Evolutionary conservation across 2,797 vertebrate genomes (phyloP), one percentile per base, ranked within the genome.

Genomic region (Remorina albescens): DNA sequence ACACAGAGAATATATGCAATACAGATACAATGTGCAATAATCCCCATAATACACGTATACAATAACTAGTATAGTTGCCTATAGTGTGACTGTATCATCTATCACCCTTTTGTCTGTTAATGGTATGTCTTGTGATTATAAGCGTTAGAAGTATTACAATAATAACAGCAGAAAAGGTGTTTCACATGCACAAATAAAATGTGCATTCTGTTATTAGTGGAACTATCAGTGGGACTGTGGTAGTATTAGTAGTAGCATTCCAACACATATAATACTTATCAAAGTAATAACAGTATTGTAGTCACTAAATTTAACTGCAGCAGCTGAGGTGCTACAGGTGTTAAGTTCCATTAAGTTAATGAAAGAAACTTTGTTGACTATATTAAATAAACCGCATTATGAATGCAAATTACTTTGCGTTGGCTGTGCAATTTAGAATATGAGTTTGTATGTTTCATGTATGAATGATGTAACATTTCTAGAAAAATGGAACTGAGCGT

Each of bases 401-500:
- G 18, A 67, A 65, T 54, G 28, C 47, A 67, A 71, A 74, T 74
- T 2, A 39, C 11, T 49, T 25, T 46, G 64, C 64, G 70, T 69
- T 41, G 62, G 66, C 58, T 50, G 51, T 71, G 46, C n/a, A n/a
- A 78, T 53, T 64, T 30, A 57, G 28, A 78, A 61, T 23, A 28
- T 5, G 13, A 21, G 41, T 68, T 47, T 66, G 41, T 25, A 71
- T 53, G 57, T 61, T 70, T 53, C 34, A 64, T 62, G 37, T 55
- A 64, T 67, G 65, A 65, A 69, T 50, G 42, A 44, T 5, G 50
- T 23, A 30, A 64, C 44, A 56, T 58, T 55, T 71, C 13, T 10
- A 59, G 18, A 8, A n/a, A 76, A 76, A 69, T 53, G 2, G 65
- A 68, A 37, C 32, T 47, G 12, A 8, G 15, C 19, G 66, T 23